Conservation (phyloP, 2,888 invertebrate genomes). For the Dorcus parallelipipedus region DNA sequence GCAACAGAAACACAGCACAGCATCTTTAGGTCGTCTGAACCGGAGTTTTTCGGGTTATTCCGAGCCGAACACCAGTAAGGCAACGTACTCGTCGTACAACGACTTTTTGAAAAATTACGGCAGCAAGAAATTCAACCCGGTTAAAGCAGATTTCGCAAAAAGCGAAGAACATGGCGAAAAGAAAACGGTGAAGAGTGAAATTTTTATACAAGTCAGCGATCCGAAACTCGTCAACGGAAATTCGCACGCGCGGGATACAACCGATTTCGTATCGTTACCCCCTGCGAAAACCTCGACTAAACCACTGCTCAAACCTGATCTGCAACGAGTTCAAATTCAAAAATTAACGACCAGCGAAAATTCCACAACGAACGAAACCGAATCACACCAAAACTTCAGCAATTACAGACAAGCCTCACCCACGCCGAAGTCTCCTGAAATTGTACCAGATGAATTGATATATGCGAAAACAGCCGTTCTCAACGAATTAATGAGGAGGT, state of each 20-base stretch:
- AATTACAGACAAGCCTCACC: background rate
- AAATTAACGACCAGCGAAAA: background rate
- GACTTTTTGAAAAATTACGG: conserved; percentile 39
- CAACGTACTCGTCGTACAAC: conserved; percentile 39
- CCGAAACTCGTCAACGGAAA: conserved; percentile 11
- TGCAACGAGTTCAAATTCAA: conserved; percentile 2
- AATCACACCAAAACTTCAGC: background rate
- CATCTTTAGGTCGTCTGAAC: background rate
- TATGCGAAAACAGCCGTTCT: conserved; percentile 17
- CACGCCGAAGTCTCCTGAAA: conserved; percentile 10
- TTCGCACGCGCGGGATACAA: background rate
- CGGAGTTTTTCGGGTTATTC: background rate
- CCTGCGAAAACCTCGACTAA: no score
- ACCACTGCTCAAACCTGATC: background rate
- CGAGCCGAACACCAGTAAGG: background rate
- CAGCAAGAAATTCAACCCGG: conserved; percentile 26
- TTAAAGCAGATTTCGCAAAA: conserved; percentile 5
- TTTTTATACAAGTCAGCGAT: conserved; percentile 36
- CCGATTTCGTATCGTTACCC: no score
- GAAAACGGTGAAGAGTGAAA: conserved; percentile 35
- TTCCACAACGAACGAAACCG: background rate
- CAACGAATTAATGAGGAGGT: conserved; percentile 8
- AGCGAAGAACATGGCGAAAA: conserved; percentile 6
- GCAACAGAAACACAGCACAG: no score
- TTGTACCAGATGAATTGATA: conserved; percentile 14